Base-by-base conservation (phyloP, 2,113 vertebrate species). In the Hippopotamus amphibius region DNA sequence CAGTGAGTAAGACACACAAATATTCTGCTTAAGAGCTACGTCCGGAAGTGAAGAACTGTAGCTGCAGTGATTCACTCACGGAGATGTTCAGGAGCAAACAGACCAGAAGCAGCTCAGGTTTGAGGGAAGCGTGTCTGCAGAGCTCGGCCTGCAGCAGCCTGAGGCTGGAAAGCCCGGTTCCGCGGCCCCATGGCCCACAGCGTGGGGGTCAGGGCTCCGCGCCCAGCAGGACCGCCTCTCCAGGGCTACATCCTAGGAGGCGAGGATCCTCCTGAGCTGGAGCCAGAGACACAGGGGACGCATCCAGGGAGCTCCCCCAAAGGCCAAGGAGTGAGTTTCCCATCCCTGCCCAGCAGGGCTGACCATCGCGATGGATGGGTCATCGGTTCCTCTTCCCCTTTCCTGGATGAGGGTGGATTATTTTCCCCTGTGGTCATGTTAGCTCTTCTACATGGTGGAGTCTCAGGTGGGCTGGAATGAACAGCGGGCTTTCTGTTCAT, bases 181-280 rank as follows among this genome's bases (percentile, higher is more conserved):
- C 12, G 17, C 24, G 15, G 10, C 15, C 7, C 55, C 48, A 22
- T 0, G 8, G 0, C 2, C 11, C 30, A n/a, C 2, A n/a, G 8
- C 0, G 2, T 14, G 3, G 0, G 28, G 0, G 0, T 53, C 3
- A 7, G 53, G 26, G 21, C 33, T 2, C 0, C 12, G 14, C 10
- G 50, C 76, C 30, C 46, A 55, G 33, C 65, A 17, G 24, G 22
- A 69, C 7, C 17, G 6, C 41, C 19, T 80, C 41, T 11, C n/a
- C 26, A 37, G 7, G 4, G 12, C n/a, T 0, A 2, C 3, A 6
- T 7, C 41, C n/a, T 24, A 80, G 7, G 2, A 2, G 22, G 82
- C 4, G 37, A 53, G 11, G 33, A 68, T 11, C 0, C 14, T 74
- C 46, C n/a, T 3, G 3, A 77, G 43, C 22, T 11, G 26, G 50